Base-by-base conservation (phyloP, 1,140 invertebrate species). In the Solenopsis fugax region DNA sequence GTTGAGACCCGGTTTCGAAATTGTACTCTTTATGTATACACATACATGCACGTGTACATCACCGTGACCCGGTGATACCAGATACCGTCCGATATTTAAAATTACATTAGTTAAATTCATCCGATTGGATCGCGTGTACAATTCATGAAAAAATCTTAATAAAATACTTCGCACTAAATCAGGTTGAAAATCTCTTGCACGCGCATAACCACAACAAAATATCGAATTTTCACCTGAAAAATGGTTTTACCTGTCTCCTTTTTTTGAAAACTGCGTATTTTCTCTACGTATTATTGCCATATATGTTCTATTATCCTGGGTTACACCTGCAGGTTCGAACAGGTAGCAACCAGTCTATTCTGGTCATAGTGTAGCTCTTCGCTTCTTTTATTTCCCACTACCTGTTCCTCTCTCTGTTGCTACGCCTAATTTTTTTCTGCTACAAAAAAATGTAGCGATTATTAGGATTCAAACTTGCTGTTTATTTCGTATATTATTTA, bases 1-100 rank as follows among this genome's bases (percentile, higher is more conserved):
- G 18, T 48, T 41, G 21, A 45, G 45, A 50, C 72, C 82, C 29
- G 60, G 52, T 87, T 81, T 81, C 37, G 54, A 88, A 76, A 89
- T 89, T 81, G 21, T 71, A 48, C 84, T 71, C 77, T 87, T 89
- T 89, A 65, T 64, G 1, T 16, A 52, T 64, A 0, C 7, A 76
- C n/a, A 56, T 2, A 58, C 34, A 16, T 7, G 2, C 29, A 12
- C 18, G 13, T 45, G 18, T n/a, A 3, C 34, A 50, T 34, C 34
- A 12, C 4, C 7, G 1, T 0, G 37, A 48, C 45, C 18, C 24
- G 29, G 24, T 45, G 56, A 81, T 24, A 1, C 21, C 3, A 24
- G 34, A 60, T 77, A 50, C 29, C 24, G 6, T 0, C 4, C 5
- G 18, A 29, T 77, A 50, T 77, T 64, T 50, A 62, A 77, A 48